phyloP scores from a whole-genome alignment of 2,113 vertebrate species.

The Lophotis ruficrista region DNA sequence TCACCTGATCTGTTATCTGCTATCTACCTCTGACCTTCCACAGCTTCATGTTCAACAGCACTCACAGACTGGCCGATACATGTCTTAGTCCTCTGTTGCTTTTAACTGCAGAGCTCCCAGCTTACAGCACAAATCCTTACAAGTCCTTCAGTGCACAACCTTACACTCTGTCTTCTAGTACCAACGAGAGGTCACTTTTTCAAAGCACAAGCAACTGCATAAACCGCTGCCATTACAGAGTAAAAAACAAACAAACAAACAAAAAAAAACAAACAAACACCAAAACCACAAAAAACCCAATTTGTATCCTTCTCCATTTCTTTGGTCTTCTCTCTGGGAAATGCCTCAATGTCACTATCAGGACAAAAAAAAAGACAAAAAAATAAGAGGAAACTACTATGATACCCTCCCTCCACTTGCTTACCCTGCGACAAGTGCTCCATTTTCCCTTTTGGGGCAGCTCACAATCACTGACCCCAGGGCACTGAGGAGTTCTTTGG shows the following conservation, averaged over 20 bases:
- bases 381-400: not conserved
- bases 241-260: not conserved
- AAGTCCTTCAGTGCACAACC: not conserved
- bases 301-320: fast-evolving
- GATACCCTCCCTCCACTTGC: not conserved
- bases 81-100: not conserved
- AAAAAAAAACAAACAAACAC: not conserved
- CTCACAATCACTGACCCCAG: not conserved
- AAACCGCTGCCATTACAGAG: not conserved
- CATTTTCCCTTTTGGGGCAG: not conserved
- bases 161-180: not conserved
- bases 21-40: not conserved
- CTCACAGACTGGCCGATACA: fast-evolving
- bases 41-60: not conserved
- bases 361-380: not conserved
- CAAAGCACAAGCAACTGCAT: not conserved
- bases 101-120: not conserved
- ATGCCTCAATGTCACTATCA: not conserved
- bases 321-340: not conserved
- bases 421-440: not conserved
- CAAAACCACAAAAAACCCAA: no score
- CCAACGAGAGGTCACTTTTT: not conserved
- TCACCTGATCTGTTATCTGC: not conserved
- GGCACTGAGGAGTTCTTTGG: not conserved
- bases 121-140: not conserved